phyloP scores from a whole-genome alignment of 2,888 invertebrate species.

The Drosophila paracracens region DNA sequence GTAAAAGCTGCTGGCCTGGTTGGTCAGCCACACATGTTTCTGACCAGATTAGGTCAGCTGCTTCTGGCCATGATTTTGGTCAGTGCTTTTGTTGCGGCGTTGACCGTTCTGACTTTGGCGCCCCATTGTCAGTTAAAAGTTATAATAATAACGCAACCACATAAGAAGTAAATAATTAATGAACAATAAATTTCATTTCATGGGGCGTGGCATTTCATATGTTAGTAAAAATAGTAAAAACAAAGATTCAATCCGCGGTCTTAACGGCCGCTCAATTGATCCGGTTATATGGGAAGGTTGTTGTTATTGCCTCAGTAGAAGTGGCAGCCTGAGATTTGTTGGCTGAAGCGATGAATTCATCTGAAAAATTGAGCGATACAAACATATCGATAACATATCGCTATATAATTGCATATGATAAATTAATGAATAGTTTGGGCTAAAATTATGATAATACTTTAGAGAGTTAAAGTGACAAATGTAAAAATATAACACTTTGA shows the following conservation, averaged over 20 bases:
- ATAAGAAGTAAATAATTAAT: conserved; percentile 47
- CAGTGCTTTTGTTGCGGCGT: conserved; percentile 2
- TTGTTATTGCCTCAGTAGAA: conserved; percentile 8
- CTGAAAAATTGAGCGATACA: neutral
- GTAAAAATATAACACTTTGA: neutral
- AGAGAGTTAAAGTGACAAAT: neutral
- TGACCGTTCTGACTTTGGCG: conserved; percentile 26
- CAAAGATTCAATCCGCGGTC: conserved; percentile 21
- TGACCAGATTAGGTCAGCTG: conserved; percentile 18
- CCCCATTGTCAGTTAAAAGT: conserved; percentile 29
- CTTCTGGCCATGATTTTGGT: conserved; percentile 46
- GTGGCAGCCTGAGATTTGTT: neutral
- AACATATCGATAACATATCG: conserved; percentile 4
- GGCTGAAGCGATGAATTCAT: neutral
- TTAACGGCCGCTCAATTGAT: conserved; percentile 33
- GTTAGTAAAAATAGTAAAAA: conserved; percentile 4
- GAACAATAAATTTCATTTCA: conserved; percentile 51
- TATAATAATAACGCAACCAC: conserved; percentile 22
- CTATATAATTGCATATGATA: neutral
- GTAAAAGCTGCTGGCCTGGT: conserved; percentile 60
- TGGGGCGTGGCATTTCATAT: conserved; percentile 31
- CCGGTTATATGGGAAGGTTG: conserved; percentile 14
- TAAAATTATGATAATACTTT: neutral
- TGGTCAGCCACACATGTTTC: conserved; percentile 58
- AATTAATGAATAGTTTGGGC: neutral